Evolutionary conservation across 2,888 invertebrate genomes (phyloP).

Genomic region (Cataglyphis rosenhaueri): DNA sequence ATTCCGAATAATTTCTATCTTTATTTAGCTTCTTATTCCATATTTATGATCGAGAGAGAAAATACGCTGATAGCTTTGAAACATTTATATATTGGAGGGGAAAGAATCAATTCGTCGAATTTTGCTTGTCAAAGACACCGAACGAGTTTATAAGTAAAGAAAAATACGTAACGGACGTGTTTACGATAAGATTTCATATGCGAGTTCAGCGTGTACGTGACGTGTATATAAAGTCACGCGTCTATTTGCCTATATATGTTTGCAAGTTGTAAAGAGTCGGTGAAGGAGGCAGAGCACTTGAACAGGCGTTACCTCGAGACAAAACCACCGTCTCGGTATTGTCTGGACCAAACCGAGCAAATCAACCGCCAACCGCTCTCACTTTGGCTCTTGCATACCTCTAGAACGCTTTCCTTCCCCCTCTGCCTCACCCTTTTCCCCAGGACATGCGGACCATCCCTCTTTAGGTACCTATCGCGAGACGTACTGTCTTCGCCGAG

Average conservation of each 20-base stretch:
- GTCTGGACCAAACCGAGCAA: slow-evolving; percentile 82
- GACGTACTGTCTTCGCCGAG: slow-evolving; percentile 54
- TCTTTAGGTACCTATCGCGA: slow-evolving; percentile 64
- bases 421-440: slow-evolving; percentile 30
- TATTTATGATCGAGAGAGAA: neutral
- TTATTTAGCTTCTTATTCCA: neutral
- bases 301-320: slow-evolving; percentile 81
- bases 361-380: slow-evolving; percentile 79
- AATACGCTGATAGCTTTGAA: neutral
- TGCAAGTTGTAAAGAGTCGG: slow-evolving; percentile 57
- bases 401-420: slow-evolving; percentile 30
- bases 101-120: slow-evolving; percentile 19
- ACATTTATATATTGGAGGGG: neutral
- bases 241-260: slow-evolving; percentile 13
- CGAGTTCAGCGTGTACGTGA: slow-evolving; percentile 2
- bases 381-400: slow-evolving; percentile 60
- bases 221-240: slow-evolving; percentile 16
- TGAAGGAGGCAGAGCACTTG: slow-evolving; percentile 74
- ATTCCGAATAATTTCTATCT: neutral
- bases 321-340: slow-evolving; percentile 82
- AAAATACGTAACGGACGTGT: slow-evolving; percentile 26
- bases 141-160: slow-evolving; percentile 30
- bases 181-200: slow-evolving; percentile 32
- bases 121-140: neutral
- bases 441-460: slow-evolving; percentile 59